Percentiles rank a stretch among this genome's conserved stretches.
These are phyloP conservation scores for Lasioglossum morio DNA, from an alignment of 2,888 invertebrate genomes.

Conservation along the genomic window DNA sequence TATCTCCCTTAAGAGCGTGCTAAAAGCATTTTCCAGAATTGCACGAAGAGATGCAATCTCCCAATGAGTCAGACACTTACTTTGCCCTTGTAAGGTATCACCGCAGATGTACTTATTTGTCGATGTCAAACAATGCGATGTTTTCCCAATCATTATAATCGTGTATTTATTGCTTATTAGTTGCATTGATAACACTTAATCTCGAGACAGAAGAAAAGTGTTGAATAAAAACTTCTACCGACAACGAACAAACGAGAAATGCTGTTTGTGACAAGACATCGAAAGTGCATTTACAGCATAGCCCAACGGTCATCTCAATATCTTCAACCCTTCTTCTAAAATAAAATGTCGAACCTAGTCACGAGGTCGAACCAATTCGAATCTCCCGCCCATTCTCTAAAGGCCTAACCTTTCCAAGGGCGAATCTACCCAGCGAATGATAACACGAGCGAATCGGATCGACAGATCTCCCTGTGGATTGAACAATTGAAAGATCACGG, in stretches of 20 bases:
- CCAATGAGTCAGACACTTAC: neutral
- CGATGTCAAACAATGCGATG: neutral
- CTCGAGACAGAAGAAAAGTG: neutral
- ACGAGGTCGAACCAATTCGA: neutral
- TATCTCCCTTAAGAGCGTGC: neutral
- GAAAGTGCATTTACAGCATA: neutral
- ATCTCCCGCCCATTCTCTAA: neutral
- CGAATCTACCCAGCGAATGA: conserved; percentile 18
- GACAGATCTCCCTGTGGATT: conserved; percentile 33
- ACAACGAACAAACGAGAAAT: neutral
- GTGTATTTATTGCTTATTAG: neutral
- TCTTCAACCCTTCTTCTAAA: neutral
- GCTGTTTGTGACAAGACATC: neutral
- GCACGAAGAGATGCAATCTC: neutral
- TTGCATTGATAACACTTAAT: neutral
- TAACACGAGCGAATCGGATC: conserved; percentile 33
- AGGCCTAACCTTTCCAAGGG: neutral
- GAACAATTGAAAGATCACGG: conserved; percentile 45
- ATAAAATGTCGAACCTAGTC: neutral
- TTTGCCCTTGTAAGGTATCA: neutral
- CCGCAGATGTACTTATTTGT: neutral
- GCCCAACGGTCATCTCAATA: neutral
- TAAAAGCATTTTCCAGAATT: neutral
- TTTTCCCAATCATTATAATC: neutral
- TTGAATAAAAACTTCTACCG: neutral